A percentile compares a stretch with the other conserved stretches of the same genome.
Evolutionary conservation across 2,888 invertebrate species (phyloP).

Genomic region (Leptura quadrifasciata): DNA sequence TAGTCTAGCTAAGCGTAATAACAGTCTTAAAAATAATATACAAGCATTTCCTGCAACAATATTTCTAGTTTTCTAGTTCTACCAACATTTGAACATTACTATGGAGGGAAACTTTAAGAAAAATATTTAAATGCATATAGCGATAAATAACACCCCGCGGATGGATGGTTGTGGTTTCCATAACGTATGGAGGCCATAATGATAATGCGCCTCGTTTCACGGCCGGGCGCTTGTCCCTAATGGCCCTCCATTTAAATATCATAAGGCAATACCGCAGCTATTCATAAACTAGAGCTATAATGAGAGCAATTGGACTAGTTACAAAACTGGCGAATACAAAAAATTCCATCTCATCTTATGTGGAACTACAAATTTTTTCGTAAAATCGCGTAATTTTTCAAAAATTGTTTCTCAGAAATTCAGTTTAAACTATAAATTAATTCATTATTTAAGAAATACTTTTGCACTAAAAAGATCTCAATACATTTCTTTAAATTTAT

Average conservation of each 20-base stretch:
- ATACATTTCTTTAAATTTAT: too few relatives aligned
- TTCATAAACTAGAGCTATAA: slow-evolving; percentile 50
- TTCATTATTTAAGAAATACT: too few relatives aligned
- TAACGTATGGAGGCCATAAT: slow-evolving; percentile 59
- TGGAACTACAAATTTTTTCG: too few relatives aligned
- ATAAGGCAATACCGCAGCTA: slow-evolving; percentile 57
- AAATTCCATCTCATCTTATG: background rate
- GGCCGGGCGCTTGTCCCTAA: slow-evolving; percentile 63
- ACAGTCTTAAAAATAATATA: background rate
- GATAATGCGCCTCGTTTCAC: slow-evolving; percentile 67
- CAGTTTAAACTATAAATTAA: too few relatives aligned
- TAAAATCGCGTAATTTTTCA: too few relatives aligned
- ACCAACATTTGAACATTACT: slow-evolving; percentile 44
- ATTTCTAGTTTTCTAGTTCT: too few relatives aligned
- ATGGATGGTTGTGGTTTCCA: slow-evolving; percentile 54
- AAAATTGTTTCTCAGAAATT: too few relatives aligned
- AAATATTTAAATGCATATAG: slow-evolving; percentile 56
- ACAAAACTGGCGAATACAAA: background rate
- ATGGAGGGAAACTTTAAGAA: slow-evolving; percentile 42
- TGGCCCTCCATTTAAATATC: slow-evolving; percentile 62
- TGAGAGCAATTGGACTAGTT: slow-evolving; percentile 19
- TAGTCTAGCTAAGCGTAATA: background rate
- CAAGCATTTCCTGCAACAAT: background rate
- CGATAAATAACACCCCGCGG: slow-evolving; percentile 56
- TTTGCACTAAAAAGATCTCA: too few relatives aligned